These are phyloP conservation scores for Rapana venosa DNA, from an alignment of 2,888 invertebrate genomes.

Conservation along the genomic window DNA sequence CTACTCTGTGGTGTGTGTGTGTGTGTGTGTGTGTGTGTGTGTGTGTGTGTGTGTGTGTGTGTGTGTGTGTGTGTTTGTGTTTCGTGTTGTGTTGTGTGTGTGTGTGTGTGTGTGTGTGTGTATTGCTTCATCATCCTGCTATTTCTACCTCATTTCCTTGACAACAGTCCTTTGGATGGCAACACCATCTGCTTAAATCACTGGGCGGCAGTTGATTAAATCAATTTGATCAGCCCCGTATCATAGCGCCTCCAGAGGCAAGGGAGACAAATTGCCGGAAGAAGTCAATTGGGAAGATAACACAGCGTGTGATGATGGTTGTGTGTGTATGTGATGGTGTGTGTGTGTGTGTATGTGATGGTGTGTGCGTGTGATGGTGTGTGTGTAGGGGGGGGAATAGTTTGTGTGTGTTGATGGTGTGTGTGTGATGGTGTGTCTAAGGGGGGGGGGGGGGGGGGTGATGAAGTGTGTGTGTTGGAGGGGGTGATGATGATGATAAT, in stretches of 20 bases:
- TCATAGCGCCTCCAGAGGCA: slow-evolving; percentile 15
- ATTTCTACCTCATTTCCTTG: slow-evolving; percentile 18
- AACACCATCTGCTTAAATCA: slow-evolving; percentile 21
- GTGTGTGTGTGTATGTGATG: neutral
- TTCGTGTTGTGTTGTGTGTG: neutral
- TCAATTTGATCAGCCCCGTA: slow-evolving; percentile 23
- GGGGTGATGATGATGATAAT: too few relatives aligned
- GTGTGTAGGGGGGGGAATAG: neutral
- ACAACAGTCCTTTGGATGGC: neutral
- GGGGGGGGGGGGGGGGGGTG: neutral
- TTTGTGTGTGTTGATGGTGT: neutral
- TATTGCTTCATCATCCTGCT: neutral
- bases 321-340: neutral
- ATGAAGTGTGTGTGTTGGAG: too few relatives aligned
- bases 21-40: too few relatives aligned
- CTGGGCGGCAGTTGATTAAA: slow-evolving; percentile 19
- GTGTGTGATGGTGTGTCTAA: neutral
- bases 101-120: neutral
- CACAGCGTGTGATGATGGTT: slow-evolving; percentile 10
- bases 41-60: slow-evolving; percentile 7
- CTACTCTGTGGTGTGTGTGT: too few relatives aligned
- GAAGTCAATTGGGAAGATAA: slow-evolving; percentile 39
- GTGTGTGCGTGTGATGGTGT: too few relatives aligned
- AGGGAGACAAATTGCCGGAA: slow-evolving; percentile 39
- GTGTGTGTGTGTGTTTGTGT: neutral